phyloP scores from a whole-genome alignment of 2,797 vertebrate genomes.

The Benthosema pterotum region DNA sequence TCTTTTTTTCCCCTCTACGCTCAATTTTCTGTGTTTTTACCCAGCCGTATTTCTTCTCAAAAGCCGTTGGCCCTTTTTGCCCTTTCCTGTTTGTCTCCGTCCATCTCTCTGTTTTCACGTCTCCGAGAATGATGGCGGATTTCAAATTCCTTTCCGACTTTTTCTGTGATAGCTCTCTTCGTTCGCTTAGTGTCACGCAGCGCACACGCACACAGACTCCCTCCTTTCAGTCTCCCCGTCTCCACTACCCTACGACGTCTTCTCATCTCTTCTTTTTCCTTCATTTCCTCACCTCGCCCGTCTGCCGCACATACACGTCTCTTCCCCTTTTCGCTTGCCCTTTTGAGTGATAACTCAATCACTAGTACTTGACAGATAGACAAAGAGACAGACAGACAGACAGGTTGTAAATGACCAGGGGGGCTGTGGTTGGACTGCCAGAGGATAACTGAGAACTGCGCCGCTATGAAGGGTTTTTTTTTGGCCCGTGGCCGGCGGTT shows the following conservation, averaged over 20 bases:
- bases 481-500: too few species aligned
- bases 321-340: too few species aligned
- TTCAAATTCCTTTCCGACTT: neutral
- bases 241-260: too few species aligned
- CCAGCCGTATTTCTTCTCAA: conserved; percentile 22
- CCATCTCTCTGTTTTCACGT: conserved; percentile 13
- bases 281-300: too few species aligned
- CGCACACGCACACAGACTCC: too few species aligned
- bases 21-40: conserved; percentile 50
- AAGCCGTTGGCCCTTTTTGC: neutral
- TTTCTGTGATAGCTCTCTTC: too few species aligned
- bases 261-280: too few species aligned
- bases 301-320: too few species aligned
- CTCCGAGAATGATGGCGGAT: conserved; percentile 30
- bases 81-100: conserved; percentile 2
- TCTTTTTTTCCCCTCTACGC: conserved; percentile 38
- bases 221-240: too few species aligned
- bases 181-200: too few species aligned
- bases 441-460: conserved; percentile 7
- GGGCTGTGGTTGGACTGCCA: conserved; percentile 32
- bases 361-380: conserved; percentile 2
- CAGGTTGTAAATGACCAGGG: conserved; percentile 47
- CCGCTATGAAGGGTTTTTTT: too few species aligned
- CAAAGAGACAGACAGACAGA: conserved; percentile 19
- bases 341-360: too few species aligned